Percentiles rank a stretch among this genome's conserved stretches.
Conservation (phyloP, 2,797 vertebrate species). For the Vipera latastei region DNA sequence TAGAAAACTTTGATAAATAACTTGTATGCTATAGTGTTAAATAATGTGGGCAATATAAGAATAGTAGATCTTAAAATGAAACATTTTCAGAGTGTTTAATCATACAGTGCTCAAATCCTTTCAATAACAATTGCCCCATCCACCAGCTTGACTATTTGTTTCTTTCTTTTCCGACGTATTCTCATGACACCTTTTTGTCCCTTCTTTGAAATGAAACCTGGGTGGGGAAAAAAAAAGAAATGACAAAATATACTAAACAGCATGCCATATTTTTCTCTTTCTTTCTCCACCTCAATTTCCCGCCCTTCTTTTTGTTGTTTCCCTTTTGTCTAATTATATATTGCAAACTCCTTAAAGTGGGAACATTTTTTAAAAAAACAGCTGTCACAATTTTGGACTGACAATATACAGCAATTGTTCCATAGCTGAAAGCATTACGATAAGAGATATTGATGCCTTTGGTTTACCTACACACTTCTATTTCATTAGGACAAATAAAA, state of each 20-base stretch:
- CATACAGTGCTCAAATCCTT: constrained; percentile 33
- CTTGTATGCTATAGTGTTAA: constrained; percentile 37
- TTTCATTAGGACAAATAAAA: background rate
- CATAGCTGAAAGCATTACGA: background rate
- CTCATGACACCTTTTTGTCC: constrained; percentile 54
- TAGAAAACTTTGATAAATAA: constrained; percentile 25
- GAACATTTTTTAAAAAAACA: background rate
- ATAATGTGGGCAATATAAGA: constrained; percentile 30
- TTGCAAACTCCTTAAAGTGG: background rate
- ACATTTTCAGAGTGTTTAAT: constrained; percentile 15
- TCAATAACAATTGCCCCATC: constrained; percentile 35
- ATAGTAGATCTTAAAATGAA: constrained; percentile 29
- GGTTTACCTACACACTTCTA: background rate
- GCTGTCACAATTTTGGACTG: background rate
- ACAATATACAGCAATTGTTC: background rate
- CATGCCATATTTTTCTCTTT: background rate
- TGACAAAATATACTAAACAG: background rate
- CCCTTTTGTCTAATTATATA: background rate
- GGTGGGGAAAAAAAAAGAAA: constrained; percentile 43
- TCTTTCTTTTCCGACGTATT: constrained; percentile 67
- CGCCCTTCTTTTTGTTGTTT: background rate
- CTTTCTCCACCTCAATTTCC: background rate
- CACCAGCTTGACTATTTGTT: constrained; percentile 33
- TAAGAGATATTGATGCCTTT: background rate
- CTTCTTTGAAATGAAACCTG: constrained; percentile 48